Evolutionary conservation across 2,888 invertebrate genomes (phyloP).

Genomic region (Miltochrista miniata): DNA sequence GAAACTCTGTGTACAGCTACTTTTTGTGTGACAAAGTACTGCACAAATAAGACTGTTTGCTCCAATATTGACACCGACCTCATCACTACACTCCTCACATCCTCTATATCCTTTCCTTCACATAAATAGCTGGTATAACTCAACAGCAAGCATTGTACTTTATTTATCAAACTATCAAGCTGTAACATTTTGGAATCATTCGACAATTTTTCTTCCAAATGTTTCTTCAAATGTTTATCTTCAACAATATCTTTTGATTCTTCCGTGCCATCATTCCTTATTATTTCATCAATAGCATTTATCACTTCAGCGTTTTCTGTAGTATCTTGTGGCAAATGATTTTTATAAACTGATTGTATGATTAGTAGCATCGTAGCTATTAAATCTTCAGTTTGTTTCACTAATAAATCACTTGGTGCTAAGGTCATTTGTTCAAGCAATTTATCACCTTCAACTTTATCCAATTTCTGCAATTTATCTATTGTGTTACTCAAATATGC

Average conservation of each 20-base stretch:
- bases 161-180: constrained; percentile 70
- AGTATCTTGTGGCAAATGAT: constrained; percentile 58
- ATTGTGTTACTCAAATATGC: constrained; percentile 53
- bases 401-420: constrained; percentile 40
- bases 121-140: constrained; percentile 72
- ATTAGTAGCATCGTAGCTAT: constrained; percentile 62
- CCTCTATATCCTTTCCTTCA: constrained; percentile 41
- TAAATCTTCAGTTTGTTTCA: constrained; percentile 63
- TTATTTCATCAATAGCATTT: constrained; percentile 65
- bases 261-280: constrained; percentile 60
- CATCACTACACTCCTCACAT: constrained; percentile 63
- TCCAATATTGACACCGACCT: constrained; percentile 88
- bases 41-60: constrained; percentile 89
- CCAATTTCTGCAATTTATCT: constrained; percentile 46
- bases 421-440: not conserved
- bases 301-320: constrained; percentile 58
- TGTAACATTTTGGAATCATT: constrained; percentile 85
- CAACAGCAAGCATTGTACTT: constrained; percentile 63
- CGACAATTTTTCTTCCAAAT: constrained; percentile 85
- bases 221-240: constrained; percentile 87
- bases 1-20: constrained; percentile 90
- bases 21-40: constrained; percentile 91
- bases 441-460: constrained; percentile 40
- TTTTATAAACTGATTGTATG: constrained; percentile 70
- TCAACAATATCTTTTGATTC: constrained; percentile 79